Evolutionary conservation across 2,888 invertebrate species (phyloP).

Genomic region (Scaptomyza flava): DNA sequence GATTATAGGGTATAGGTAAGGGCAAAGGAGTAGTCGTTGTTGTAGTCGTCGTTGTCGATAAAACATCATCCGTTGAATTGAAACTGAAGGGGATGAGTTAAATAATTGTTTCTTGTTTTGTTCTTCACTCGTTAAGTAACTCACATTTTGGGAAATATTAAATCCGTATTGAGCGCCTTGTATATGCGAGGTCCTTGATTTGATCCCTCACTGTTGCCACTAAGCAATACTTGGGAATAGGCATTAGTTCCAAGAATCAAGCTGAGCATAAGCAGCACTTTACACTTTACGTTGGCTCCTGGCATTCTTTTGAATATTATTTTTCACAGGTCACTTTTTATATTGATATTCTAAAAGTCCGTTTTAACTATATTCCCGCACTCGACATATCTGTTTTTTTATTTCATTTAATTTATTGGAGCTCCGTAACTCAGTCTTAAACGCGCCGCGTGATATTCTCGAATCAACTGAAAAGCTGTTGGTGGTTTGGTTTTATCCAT

Average conservation of each 20-base stretch:
- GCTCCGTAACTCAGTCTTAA: slow-evolving; percentile 40
- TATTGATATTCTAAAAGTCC: neutral
- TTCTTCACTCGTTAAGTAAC: slow-evolving; percentile 28
- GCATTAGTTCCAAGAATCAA: slow-evolving; percentile 34
- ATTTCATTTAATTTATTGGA: slow-evolving; percentile 13
- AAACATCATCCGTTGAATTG: slow-evolving; percentile 79
- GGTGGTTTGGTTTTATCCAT: slow-evolving; percentile 65
- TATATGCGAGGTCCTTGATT: slow-evolving; percentile 79
- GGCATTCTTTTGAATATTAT: slow-evolving; percentile 40
- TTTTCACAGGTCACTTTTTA: slow-evolving; percentile 45
- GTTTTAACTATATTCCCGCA: slow-evolving; percentile 5
- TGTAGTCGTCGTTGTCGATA: slow-evolving; percentile 64
- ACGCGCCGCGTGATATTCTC: slow-evolving; percentile 52
- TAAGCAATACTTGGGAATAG: slow-evolving; percentile 76
- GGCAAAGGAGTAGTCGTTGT: slow-evolving; percentile 38
- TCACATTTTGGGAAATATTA: slow-evolving; percentile 83
- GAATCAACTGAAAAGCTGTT: slow-evolving; percentile 45
- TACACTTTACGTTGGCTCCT: slow-evolving; percentile 17
- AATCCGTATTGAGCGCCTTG: slow-evolving; percentile 82
- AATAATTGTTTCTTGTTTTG: neutral
- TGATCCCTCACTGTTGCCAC: slow-evolving; percentile 47
- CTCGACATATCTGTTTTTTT: slow-evolving; percentile 51
- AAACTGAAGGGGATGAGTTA: slow-evolving; percentile 63
- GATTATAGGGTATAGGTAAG: slow-evolving; percentile 67
- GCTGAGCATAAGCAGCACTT: slow-evolving; percentile 37